Percentiles rank a stretch among this genome's conserved stretches.
Evolutionary conservation across 2,888 invertebrate genomes (phyloP).

Genomic region (Timandra comae): DNA sequence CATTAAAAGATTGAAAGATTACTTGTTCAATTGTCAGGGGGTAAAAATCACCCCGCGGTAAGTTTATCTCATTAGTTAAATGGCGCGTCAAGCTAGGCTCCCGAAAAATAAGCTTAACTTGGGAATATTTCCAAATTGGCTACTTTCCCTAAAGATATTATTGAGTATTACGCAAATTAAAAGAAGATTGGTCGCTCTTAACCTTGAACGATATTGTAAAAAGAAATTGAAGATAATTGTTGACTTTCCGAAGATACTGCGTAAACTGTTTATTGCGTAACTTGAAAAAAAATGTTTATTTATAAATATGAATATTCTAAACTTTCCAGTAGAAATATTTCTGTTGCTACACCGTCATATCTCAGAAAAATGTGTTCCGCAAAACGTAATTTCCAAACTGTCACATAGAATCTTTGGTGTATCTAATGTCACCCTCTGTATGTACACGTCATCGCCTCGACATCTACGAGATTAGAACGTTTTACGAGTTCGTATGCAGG

Average conservation of each 20-base stretch:
- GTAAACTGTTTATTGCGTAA: too few species aligned
- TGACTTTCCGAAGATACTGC: too few species aligned
- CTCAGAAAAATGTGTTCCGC: too few species aligned
- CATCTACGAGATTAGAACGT: constrained; percentile 13
- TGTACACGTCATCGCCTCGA: constrained; percentile 8
- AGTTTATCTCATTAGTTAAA: constrained; percentile 75
- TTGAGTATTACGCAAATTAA: constrained; percentile 9
- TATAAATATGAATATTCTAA: neutral
- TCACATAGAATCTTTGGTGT: too few species aligned
- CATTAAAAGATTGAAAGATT: constrained; percentile 75
- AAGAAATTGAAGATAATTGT: too few species aligned
- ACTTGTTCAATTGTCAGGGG: constrained; percentile 55
- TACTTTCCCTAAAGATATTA: constrained; percentile 12
- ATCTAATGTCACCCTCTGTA: constrained; percentile 8
- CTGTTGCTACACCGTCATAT: too few species aligned
- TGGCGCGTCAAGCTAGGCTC: constrained; percentile 50
- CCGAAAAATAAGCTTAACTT: constrained; percentile 33
- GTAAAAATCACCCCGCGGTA: constrained; percentile 58
- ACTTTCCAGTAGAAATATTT: too few species aligned
- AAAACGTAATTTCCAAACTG: too few species aligned
- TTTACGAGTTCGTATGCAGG: constrained; percentile 24
- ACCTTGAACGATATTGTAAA: too few species aligned
- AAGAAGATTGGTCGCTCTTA: constrained; percentile 2
- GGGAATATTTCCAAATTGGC: constrained; percentile 20
- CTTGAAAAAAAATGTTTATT: too few species aligned